Base-by-base conservation (phyloP, 2,797 vertebrate genomes). In the Betta splendens region DNA sequence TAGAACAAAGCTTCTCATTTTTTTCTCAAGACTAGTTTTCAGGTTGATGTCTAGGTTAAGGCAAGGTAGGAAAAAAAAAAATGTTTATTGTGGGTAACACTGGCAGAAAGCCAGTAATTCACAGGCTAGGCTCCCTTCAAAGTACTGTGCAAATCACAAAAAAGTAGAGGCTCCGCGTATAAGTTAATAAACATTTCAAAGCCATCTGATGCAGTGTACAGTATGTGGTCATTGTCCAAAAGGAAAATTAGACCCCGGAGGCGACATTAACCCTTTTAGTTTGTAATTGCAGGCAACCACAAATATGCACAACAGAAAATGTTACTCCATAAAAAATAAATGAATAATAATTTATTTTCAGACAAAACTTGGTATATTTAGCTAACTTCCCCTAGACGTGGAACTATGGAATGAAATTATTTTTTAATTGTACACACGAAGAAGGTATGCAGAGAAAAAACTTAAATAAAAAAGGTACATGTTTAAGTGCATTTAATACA, bases 401-500 rank as follows among this genome's bases (percentile, higher is more conserved):
- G 59, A 65, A 35, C 13, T n/a, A n/a, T n/a, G n/a, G n/a, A n/a
- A n/a, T n/a, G n/a, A n/a, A 18, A 28, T 9, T 32, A 32, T 38
- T 11, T 45, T 25, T 47, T 7, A 22, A 37, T 18, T n/a, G 12
- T 39, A 38, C 11, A 35, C 23, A 5, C 28, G 10, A 43, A 54
- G 58, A n/a, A 61, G 13, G 12, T 1, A 56, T 7, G 63, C 13
- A 22, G 31, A 15, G 6, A 23, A 54, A 28, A 38, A 37, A 9
- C 21, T 43, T 57, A 8, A 49, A n/a, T n/a, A n/a, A 4, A 40
- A 16, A 15, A 42, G 32, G 36, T 57, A 44, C 32, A 77, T 50
- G 45, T 80, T 75, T 58, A 83, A 83, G 83, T 85, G 80, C 79
- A 83, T 88, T 87, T 83, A 84, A 89, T 87, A 76, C 35, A 70